Evolutionary conservation across 2,113 vertebrate species (phyloP), one percentile per base, ranked within the genome.

Genomic region (Leptobrachium leishanense): DNA sequence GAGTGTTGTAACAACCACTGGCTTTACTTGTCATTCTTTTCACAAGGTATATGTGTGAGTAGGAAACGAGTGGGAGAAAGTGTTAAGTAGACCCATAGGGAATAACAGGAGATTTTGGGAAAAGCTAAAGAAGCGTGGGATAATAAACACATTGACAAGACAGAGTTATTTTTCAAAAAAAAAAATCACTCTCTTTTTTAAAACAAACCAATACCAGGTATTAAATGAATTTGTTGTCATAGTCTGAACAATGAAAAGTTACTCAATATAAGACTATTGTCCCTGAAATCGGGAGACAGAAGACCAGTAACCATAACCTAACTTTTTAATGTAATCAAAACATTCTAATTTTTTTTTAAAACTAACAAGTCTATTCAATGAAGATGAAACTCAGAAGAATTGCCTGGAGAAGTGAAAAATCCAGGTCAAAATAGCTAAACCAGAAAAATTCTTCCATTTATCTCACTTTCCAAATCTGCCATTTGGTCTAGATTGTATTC

Each of bases 51-150:
- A 79, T 66, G 75, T 77, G 85, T 12, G 59, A 40, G 8, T 74
- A 50, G 77, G 76, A 78, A 71, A 86, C 81, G 82, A 89, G 88
- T 89, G 74, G 88, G 82, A 85, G 74, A 67, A 87, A 77, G 84
- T 83, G 77, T 67, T 81, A 54, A 82, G 82, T 50, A 75, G 72
- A 54, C 71, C 43, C 12, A 9, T 57, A 15, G 15, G 55, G 15
- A 40, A 20, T 40, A 42, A 20, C 3, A 46, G 40, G 42, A 63
- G 42, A 40, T 43, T 70, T 44, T 31, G 41, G 12, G 43, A 62
- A 62, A 7, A 15, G 40, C 53, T 68, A 44, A 40, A 59, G 50
- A 68, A 76, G 74, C 43, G 43, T 69, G 11, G 43, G 43, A 44
- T 13, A 6, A 31, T 3, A 31, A 64, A 64, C n/a, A 64, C 62